Evolutionary conservation across 2,797 vertebrate species (phyloP), one percentile per base, ranked within the genome.

Genomic region (Momotus momota): DNA sequence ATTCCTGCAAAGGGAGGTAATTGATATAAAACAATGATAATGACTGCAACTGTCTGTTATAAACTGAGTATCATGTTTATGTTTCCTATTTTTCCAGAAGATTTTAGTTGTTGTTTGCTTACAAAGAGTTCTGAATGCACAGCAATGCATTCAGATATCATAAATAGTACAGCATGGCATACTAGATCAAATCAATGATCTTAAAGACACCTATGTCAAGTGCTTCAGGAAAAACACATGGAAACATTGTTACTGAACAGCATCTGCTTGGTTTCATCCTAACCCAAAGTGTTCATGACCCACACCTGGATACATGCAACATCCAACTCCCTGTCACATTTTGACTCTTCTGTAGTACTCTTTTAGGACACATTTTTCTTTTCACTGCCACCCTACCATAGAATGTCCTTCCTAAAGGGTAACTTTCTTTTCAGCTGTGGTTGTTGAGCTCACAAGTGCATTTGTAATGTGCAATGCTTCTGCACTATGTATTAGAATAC

Each of bases 251-350:
- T 23, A 35, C 23, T 79, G 23, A 14, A 16, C 12, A 67, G 8
- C 3, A 7, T 75, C n/a, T 66, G 18, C 27, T 57, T 51, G 35
- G 3, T n/a, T 52, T 48, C 40, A n/a, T 72, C 41, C 41, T 75
- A 35, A 45, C 10, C 14, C 12, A 11, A 33, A 45, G n/a, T 22
- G 21, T 8, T 73, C 12, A 6, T 1, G 2, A 18, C 17, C 15
- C 43, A 29, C 2, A 20, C 6, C 2, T 1, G 2, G 45, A 14
- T 35, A 55, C 4, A 4, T 0, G 4, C 4, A 52, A 10, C 17
- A 64, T 20, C 2, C 49, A 43, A 3, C 22, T 69, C 51, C 29
- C 26, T 25, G 9, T 38, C 38, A 21, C 14, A 12, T 72, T 54
- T 54, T 33, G 73, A 5, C 67, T 61, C 10, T 31, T 61, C 49